phyloP scores from a whole-genome alignment of 1,140 invertebrate species.

The Heterodera carotae region DNA sequence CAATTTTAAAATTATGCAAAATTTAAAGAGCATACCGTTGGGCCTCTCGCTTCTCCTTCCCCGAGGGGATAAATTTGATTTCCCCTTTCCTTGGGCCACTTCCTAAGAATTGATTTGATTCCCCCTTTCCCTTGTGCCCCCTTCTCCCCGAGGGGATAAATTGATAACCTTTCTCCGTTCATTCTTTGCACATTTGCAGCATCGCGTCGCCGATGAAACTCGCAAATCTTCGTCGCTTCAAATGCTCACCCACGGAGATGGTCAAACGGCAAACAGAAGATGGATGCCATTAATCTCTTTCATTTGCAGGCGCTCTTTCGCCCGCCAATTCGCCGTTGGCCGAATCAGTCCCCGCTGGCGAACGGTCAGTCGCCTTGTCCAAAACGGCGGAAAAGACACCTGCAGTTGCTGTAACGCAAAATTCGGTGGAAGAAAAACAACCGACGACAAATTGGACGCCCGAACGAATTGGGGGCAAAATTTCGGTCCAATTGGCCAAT shows the following conservation, averaged over 20 bases:
- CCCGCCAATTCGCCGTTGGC: constrained; percentile 18
- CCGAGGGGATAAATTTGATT: too few relatives aligned
- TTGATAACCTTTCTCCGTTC: constrained; percentile 10
- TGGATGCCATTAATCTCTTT: neutral
- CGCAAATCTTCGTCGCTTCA: constrained; percentile 61
- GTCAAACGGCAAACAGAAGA: neutral
- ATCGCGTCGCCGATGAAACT: constrained; percentile 43
- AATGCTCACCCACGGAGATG: constrained; percentile 46
- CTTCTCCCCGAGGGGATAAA: too few relatives aligned
- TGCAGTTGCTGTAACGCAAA: neutral
- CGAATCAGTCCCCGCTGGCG: neutral
- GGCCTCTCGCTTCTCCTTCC: too few relatives aligned
- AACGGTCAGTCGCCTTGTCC: constrained; percentile 18
- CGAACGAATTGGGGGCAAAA: constrained; percentile 57
- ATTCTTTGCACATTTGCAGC: neutral
- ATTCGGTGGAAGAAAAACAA: constrained; percentile 16
- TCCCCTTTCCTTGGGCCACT: too few relatives aligned
- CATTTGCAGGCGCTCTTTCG: neutral
- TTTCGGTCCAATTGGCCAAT: constrained; percentile 55
- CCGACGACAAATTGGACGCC: constrained; percentile 34
- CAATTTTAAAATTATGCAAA: too few relatives aligned
- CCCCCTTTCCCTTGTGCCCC: too few relatives aligned
- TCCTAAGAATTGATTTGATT: too few relatives aligned
- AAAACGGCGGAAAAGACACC: neutral
- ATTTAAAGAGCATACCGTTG: too few relatives aligned